phyloP scores from a whole-genome alignment of 2,888 invertebrate species.

The Tachina lurida region DNA sequence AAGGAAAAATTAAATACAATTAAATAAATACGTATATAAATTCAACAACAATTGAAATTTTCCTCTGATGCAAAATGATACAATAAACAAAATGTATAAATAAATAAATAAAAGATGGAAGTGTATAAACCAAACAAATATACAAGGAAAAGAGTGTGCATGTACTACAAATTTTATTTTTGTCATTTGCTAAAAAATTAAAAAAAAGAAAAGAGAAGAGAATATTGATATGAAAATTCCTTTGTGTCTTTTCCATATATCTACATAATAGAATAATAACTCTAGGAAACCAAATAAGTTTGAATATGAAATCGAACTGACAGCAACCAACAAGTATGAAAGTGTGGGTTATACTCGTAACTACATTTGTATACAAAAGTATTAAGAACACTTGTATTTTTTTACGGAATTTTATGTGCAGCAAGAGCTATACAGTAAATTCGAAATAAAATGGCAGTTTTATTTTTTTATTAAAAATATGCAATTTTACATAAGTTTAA shows the following conservation, averaged over 20 bases:
- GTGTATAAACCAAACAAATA: slow-evolving; percentile 7
- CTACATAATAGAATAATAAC: slow-evolving; percentile 28
- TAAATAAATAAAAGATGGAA: slow-evolving; percentile 28
- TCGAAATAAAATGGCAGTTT: too few species aligned
- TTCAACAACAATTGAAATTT: slow-evolving; percentile 51
- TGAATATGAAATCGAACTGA: slow-evolving; percentile 47
- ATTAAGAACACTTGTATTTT: background rate
- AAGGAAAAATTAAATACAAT: background rate
- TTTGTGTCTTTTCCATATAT: slow-evolving; percentile 9
- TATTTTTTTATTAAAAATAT: too few species aligned
- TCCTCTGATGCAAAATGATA: slow-evolving; percentile 45
- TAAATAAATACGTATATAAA: slow-evolving; percentile 30
- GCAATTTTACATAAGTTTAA: too few species aligned
- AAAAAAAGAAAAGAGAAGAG: background rate
- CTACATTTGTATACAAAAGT: background rate
- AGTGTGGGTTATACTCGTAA: background rate
- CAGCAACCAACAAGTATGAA: background rate
- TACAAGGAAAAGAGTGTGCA: too few species aligned
- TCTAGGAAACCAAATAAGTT: slow-evolving; percentile 45
- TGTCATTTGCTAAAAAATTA: slow-evolving; percentile 6
- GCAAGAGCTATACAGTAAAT: too few species aligned
- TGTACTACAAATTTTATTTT: slow-evolving; percentile 23
- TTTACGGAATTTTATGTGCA: background rate
- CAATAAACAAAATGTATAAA: slow-evolving; percentile 12
- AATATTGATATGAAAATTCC: slow-evolving; percentile 18